These are phyloP conservation scores for Diplogasteroides magnus DNA, from an alignment of 1,140 invertebrate genomes.

Conservation along the genomic window DNA sequence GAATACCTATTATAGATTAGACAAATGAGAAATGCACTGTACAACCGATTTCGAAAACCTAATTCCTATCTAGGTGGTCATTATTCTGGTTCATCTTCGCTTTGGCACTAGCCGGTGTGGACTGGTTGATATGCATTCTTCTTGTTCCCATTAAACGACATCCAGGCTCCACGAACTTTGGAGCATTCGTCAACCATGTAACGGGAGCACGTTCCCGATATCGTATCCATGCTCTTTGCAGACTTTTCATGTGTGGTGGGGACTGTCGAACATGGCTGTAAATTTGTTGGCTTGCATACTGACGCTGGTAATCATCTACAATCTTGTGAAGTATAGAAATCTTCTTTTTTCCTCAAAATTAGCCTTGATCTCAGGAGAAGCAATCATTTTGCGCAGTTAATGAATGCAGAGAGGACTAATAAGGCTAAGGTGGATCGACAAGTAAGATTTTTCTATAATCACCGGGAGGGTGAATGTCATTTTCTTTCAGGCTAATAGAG, in stretches of 20 bases:
- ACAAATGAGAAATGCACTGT: no score
- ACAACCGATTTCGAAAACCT: no score
- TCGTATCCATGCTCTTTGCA: no score
- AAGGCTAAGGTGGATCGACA: conserved; percentile 14
- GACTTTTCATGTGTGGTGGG: conserved; percentile 14
- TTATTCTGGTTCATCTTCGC: conserved; percentile 8
- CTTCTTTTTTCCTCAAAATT: not conserved
- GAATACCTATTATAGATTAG: no score
- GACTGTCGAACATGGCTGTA: conserved; percentile 13
- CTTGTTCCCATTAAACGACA: not conserved
- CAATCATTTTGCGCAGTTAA: not conserved
- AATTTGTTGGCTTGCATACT: conserved; percentile 6
- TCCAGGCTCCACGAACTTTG: conserved; percentile 7
- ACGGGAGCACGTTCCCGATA: no score
- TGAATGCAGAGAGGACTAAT: conserved; percentile 8
- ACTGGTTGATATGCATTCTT: conserved; percentile 9
- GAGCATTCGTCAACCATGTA: conserved; percentile 17
- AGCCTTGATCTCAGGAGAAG: not conserved
- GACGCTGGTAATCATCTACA: conserved; percentile 13
- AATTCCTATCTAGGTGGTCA: conserved; percentile 18
- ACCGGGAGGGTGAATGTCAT: conserved; percentile 3
- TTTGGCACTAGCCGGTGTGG: conserved; percentile 3
- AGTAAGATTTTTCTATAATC: no score
- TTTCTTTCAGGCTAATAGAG: conserved; percentile 13
- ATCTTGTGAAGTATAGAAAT: conserved; percentile 4